These are phyloP conservation scores for Sandelia bainsii DNA, from an alignment of 2,797 vertebrate genomes.

Conservation along the genomic window DNA sequence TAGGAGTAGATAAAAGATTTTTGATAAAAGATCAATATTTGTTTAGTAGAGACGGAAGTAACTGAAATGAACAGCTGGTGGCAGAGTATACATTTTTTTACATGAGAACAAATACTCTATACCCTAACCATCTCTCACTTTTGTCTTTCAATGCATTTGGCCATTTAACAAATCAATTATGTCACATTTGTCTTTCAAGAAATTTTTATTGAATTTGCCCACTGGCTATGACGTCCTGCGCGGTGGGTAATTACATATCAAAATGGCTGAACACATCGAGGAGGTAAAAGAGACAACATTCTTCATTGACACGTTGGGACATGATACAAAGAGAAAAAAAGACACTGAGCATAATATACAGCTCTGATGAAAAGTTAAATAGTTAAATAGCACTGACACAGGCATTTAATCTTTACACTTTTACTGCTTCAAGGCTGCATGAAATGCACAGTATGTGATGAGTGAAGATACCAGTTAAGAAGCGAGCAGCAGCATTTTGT, in stretches of 20 bases:
- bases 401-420: conserved; percentile 30
- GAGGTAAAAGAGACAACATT: conserved; percentile 67
- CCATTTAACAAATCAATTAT: conserved; percentile 29
- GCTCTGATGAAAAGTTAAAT: conserved; percentile 46
- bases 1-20: too few species aligned
- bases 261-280: conserved; percentile 64
- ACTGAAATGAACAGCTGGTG: too few species aligned
- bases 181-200: conserved; percentile 44
- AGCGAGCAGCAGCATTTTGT: too few species aligned
- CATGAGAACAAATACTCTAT: not conserved
- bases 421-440: conserved; percentile 13
- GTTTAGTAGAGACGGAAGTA: too few species aligned
- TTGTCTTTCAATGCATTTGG: conserved; percentile 18
- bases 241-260: conserved; percentile 68
- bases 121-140: conserved; percentile 19
- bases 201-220: conserved; percentile 43
- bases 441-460: conserved; percentile 27
- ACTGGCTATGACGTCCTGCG: conserved; percentile 34
- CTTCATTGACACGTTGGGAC: conserved; percentile 69
- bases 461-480: conserved; percentile 44
- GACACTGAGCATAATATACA: conserved; percentile 32
- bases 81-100: too few species aligned
- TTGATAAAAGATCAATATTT: too few species aligned
- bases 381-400: conserved; percentile 33
- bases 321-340: conserved; percentile 55